A percentile compares a stretch with the other conserved stretches of the same genome.
phyloP scores from a whole-genome alignment of 2,888 invertebrate species.

The Chrysodeixis includens region DNA sequence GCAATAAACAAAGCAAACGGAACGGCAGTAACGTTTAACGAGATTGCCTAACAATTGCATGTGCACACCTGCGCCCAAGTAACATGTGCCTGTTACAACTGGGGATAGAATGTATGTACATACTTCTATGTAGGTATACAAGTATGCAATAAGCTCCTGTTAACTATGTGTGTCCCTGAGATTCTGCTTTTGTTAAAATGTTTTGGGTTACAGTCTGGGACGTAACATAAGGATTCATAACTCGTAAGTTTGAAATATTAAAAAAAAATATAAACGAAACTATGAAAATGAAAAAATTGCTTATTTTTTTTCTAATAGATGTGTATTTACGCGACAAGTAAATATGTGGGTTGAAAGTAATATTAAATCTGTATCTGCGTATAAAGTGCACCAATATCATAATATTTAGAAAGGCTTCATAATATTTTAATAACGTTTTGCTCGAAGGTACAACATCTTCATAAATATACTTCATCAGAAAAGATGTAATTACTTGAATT shows the following conservation, averaged over 20 bases:
- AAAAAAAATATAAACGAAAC: no score
- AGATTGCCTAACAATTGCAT: slow-evolving; percentile 44
- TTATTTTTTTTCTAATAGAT: no score
- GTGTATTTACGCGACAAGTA: no score
- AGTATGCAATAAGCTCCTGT: neutral
- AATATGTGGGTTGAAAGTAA: no score
- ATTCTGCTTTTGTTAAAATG: neutral
- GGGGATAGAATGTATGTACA: slow-evolving; percentile 1
- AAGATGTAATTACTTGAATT: neutral
- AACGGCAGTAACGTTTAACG: slow-evolving; percentile 34
- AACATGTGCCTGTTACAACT: slow-evolving; percentile 7
- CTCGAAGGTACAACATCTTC: neutral
- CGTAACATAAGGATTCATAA: no score
- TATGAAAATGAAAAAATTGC: no score
- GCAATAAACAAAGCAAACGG: slow-evolving; percentile 46
- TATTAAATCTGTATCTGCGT: no score
- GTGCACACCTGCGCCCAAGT: slow-evolving; percentile 45
- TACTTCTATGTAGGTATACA: slow-evolving; percentile 3
- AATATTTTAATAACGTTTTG: neutral
- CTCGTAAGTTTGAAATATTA: no score
- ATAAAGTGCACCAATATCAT: neutral
- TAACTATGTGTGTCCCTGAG: neutral
- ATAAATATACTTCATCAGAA: neutral
- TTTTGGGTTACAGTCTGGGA: no score
- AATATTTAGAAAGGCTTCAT: no score